Evolutionary conservation across 1,140 invertebrate genomes (phyloP).

Genomic region (Cryptotermes secundus): DNA sequence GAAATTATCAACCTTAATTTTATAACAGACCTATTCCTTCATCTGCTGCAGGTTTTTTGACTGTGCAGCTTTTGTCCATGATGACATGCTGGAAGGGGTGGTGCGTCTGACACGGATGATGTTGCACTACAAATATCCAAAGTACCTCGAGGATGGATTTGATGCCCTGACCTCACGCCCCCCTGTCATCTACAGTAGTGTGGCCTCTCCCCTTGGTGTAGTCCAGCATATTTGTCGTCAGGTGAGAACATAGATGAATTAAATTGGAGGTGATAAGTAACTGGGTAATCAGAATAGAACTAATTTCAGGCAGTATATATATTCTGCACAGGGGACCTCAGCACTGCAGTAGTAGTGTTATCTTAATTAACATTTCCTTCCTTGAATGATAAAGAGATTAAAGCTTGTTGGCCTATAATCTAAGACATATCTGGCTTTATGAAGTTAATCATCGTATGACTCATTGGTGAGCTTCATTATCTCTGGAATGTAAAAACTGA

Average conservation of each 20-base stretch:
- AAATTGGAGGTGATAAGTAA: not conserved
- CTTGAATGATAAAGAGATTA: no score
- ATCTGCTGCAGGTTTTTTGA: slow-evolving; percentile 58
- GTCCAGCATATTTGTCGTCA: slow-evolving; percentile 78
- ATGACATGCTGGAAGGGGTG: slow-evolving; percentile 74
- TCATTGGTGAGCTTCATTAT: no score
- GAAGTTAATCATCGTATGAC: no score
- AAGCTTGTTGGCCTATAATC: no score
- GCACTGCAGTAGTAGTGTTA: no score
- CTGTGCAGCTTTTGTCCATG: slow-evolving; percentile 72
- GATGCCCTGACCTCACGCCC: slow-evolving; percentile 70
- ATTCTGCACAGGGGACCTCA: no score
- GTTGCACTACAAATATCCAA: slow-evolving; percentile 76
- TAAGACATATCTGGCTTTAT: no score
- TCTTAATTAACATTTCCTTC: no score
- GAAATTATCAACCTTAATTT: no score
- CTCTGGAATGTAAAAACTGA: no score
- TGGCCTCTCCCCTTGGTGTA: slow-evolving; percentile 69
- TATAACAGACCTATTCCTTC: not conserved
- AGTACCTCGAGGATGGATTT: slow-evolving; percentile 78
- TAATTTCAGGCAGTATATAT: no score
- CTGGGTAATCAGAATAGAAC: not conserved
- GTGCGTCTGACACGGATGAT: slow-evolving; percentile 75
- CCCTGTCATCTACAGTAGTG: slow-evolving; percentile 80
- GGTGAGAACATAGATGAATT: slow-evolving; percentile 46